A percentile compares a stretch with the other conserved stretches of the same genome.
Evolutionary conservation across 2,888 invertebrate genomes (phyloP).

Genomic region (Ectropis crepuscularia): DNA sequence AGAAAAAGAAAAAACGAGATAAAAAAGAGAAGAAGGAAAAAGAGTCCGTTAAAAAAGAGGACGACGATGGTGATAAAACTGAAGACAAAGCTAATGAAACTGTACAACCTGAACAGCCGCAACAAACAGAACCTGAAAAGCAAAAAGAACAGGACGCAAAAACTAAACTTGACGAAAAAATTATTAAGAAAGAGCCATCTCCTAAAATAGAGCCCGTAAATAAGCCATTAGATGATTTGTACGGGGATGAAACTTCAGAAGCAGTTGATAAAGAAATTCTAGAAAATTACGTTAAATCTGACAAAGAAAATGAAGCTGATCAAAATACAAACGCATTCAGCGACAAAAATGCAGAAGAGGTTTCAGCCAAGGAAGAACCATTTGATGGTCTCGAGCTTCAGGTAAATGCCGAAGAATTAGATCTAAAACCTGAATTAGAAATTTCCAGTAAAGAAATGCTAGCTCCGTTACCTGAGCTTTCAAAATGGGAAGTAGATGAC

Average conservation of each 20-base stretch:
- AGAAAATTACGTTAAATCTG: conserved; percentile 82
- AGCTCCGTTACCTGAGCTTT: conserved; percentile 90
- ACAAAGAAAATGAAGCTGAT: conserved; percentile 52
- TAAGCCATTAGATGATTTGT: conserved; percentile 70
- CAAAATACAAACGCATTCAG: conserved; percentile 28
- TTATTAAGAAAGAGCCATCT: conserved; percentile 40
- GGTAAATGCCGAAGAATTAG: conserved; percentile 81
- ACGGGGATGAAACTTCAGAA: conserved; percentile 82
- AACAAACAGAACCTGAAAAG: conserved; percentile 1
- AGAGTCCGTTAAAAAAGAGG: conserved; percentile 72
- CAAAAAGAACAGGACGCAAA: conserved; percentile 27
- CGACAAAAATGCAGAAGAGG: conserved; percentile 59
- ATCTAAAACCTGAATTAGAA: conserved; percentile 81
- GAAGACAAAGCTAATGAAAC: conserved; percentile 35
- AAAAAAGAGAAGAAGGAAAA: conserved; percentile 82
- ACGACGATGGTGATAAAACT: conserved; percentile 51
- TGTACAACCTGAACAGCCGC: not conserved
- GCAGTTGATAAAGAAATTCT: conserved; percentile 85
- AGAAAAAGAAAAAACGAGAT: conserved; percentile 80
- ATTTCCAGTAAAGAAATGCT: conserved; percentile 84
- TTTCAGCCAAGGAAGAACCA: conserved; percentile 75
- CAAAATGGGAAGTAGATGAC: conserved; percentile 95
- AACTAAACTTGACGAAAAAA: conserved; percentile 44
- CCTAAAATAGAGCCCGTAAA: conserved; percentile 46
- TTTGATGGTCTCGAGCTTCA: conserved; percentile 86